Conservation (phyloP, 2,888 invertebrate genomes). For the Linyphia triangularis region DNA sequence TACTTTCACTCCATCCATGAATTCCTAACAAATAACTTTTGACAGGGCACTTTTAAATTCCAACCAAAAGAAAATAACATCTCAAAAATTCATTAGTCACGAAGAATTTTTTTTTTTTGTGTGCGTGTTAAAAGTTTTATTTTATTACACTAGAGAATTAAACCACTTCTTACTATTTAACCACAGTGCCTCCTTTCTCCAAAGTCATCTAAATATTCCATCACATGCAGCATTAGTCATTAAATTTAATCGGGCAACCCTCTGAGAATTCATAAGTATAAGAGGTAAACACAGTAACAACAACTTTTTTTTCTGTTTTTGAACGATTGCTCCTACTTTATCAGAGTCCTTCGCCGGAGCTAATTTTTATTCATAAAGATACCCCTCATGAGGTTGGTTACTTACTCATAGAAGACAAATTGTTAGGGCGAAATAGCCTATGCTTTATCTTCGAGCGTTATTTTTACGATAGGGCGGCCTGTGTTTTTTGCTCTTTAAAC, state of each 20-base stretch:
- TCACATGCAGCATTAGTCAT: constrained; percentile 35
- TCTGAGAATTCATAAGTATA: constrained; percentile 25
- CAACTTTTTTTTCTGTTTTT: constrained; percentile 33
- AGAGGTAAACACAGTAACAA: constrained; percentile 55
- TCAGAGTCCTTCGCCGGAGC: constrained; percentile 32
- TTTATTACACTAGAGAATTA: not conserved
- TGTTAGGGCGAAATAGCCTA: constrained; percentile 67
- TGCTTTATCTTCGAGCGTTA: constrained; percentile 65
- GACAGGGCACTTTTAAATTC: not conserved
- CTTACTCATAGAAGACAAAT: constrained; percentile 64
- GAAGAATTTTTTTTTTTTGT: not conserved
- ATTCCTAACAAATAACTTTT: not conserved
- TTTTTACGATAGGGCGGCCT: constrained; percentile 58
- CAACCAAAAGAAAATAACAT: not conserved
- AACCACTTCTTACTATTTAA: not conserved
- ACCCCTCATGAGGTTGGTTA: constrained; percentile 46
- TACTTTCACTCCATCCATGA: too few relatives aligned
- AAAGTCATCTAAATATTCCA: constrained; percentile 46
- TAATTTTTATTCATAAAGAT: constrained; percentile 72
- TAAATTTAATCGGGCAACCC: constrained; percentile 51
- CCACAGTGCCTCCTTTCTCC: constrained; percentile 7
- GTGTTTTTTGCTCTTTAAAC: constrained; percentile 59
- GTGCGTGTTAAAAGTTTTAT: not conserved
- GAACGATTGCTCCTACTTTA: constrained; percentile 59
- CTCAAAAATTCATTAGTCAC: not conserved